Evolutionary conservation across 2,888 invertebrate species (phyloP), one percentile per base, ranked within the genome.

Genomic region (Synergus laeviventris): DNA sequence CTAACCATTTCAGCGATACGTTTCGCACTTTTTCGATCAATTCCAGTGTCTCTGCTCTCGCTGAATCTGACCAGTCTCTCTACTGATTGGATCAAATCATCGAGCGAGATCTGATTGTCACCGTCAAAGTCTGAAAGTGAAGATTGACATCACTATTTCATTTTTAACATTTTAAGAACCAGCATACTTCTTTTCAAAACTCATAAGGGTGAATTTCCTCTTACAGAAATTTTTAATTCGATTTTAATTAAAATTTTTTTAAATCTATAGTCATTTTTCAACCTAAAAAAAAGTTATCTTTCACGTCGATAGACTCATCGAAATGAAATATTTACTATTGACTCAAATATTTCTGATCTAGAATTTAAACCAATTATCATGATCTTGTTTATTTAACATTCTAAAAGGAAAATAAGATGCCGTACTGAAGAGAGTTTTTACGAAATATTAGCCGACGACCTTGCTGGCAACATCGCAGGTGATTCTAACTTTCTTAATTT

Each of bases 1-100:
- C 92, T 91, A 91, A 94, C 94, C 85, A 92, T 91, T 86, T 92
- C 87, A 60, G 93, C 92, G 77, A 94, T 93, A 83, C 92, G 92
- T 75, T 90, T 87, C 85, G 94, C 93, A 5, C 92, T 91, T 38
- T 90, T 88, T 12, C 84, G 84, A 74, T 91, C 91, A 45, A 94
- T 88, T 77, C 88, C 87, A 61, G 87, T 87, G 12, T 87, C 84
- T 11, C 88, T 88, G 24, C 89, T 87, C 36, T 87, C 85, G 1
- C 88, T 81, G 61, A 88, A 89, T 78, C 87, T 86, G 12, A 93
- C 93, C 75, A 94, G 84, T 66, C 93, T 91, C 83, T 93, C 93
- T 62, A 94, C 89, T 39, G 93, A 92, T 66, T 91, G 89, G 76
- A 90, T 89, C 62, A 95, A 91, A 87, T 95, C 94, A 38, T 91